A percentile compares a stretch with the other conserved stretches of the same genome.
phyloP scores from a whole-genome alignment of 2,888 invertebrate genomes.

The Zelleria hepariella region DNA sequence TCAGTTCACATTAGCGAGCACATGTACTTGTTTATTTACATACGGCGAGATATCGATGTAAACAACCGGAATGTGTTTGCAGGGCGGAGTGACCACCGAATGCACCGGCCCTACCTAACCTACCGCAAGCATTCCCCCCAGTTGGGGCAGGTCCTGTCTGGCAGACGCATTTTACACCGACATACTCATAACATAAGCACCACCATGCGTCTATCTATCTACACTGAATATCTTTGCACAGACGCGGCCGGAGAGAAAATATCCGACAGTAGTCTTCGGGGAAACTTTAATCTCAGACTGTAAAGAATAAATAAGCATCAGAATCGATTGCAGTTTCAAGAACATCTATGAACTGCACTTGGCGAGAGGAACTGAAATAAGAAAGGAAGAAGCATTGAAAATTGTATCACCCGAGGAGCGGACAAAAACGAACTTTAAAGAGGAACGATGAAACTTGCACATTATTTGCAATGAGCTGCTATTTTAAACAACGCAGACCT shows the following conservation, averaged over 20 bases:
- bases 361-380: background rate
- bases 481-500: background rate
- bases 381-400: background rate
- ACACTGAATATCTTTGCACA: background rate
- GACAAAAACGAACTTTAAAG: background rate
- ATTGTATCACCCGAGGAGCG: background rate
- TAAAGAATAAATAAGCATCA: slow-evolving; percentile 1
- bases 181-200: background rate
- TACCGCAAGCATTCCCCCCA: slow-evolving; percentile 55
- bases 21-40: slow-evolving; percentile 33
- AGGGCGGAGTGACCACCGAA: slow-evolving; percentile 15
- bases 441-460: background rate
- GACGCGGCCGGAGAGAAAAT: background rate
- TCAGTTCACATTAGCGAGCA: background rate
- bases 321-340: background rate
- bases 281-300: slow-evolving; percentile 1
- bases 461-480: background rate
- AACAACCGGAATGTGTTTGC: background rate
- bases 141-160: slow-evolving; percentile 47
- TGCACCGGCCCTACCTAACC: slow-evolving; percentile 65
- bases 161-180: slow-evolving; percentile 41
- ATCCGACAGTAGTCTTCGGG: background rate
- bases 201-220: background rate
- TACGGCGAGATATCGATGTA: slow-evolving; percentile 40
- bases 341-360: background rate